Base-by-base conservation (phyloP, 2,797 vertebrate species). In the Vultur gryphus region DNA sequence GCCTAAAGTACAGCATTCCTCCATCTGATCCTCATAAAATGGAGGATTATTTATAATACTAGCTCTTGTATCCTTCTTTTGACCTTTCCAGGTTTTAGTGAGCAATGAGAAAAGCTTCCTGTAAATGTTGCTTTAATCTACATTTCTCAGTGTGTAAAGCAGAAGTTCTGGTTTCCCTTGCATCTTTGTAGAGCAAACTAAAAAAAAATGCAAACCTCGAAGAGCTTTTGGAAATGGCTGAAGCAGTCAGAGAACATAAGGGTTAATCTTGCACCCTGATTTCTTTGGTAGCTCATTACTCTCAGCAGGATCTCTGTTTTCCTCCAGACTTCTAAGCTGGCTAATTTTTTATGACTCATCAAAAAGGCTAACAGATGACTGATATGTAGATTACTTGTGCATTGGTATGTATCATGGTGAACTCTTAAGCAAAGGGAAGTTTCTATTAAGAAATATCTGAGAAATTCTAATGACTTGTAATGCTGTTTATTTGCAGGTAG, bases 141-240 rank as follows among this genome's bases (percentile, higher is more conserved):
- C 33, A 61, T 92, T 95, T 97, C 88, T 95, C 33, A 65, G 10
- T 48, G 33, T 43, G 15, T 82, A 92, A 96, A 96, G 94, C 88
- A 97, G 96, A 96, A 97, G 92, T 96, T 90, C 77, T 95, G 54
- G 65, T 86, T 95, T 88, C 87, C 66, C 1, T 4, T 94, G 69
- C 62, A 31, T 90, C 62, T 86, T 65, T 58, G n/a, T 51, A 8
- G 10, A 29, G 39, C 69, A 90, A 87, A 79, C 31, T 35, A 72
- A 83, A 93, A 82, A 31, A 25, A 57, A 65, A 28, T 5, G 9
- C 18, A 41, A 69, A 76, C 15, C 28, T 88, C 6, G 1, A 67
- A 81, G 37, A 84, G 49, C 20, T 86, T 91, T 69, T 91, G 72
- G 28, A 94, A 78, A 59, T 61, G 54, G 46, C 66, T 35, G 46